Percentiles rank a stretch among this genome's conserved stretches.
Evolutionary conservation across 2,113 vertebrate genomes (phyloP).

Genomic region (Poecile atricapillus): DNA sequence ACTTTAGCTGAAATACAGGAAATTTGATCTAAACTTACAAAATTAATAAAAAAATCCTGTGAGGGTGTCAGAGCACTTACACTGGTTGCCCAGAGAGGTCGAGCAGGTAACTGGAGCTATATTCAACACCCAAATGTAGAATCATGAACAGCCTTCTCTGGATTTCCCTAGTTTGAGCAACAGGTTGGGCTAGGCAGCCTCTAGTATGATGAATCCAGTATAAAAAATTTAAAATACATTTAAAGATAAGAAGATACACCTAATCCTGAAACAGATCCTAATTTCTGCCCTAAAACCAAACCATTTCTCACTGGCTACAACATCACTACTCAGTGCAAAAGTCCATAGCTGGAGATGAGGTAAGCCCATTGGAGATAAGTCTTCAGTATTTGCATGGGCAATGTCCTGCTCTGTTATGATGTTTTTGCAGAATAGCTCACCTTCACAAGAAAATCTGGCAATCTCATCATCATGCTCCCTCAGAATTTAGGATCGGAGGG

Average conservation of each 20-base stretch:
- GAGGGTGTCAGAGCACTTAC: not conserved
- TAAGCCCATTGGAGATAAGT: not conserved
- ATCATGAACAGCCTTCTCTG: not conserved
- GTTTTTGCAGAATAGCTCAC: not conserved
- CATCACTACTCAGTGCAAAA: not conserved
- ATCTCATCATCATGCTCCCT: rapidly evolving
- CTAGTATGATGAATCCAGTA: not conserved
- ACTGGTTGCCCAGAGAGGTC: not conserved
- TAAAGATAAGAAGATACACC: not conserved
- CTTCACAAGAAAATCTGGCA: not conserved
- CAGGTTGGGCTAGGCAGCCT: not conserved
- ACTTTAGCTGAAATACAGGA: not conserved
- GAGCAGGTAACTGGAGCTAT: not conserved
- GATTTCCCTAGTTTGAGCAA: not conserved
- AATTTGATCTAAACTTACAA: not conserved
- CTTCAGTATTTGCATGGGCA: not conserved
- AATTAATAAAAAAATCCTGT: rapidly evolving
- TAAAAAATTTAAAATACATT: not conserved
- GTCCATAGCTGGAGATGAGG: not conserved
- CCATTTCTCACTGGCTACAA: not conserved
- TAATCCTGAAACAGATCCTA: not conserved
- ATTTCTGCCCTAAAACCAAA: not conserved
- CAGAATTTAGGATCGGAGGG: not conserved
- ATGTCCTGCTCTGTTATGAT: not conserved
- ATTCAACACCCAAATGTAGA: not conserved